A percentile compares a stretch with the other conserved stretches of the same genome.
These are phyloP conservation scores for Podabrus alpinus DNA, from an alignment of 2,888 invertebrate species.

Conservation along the genomic window DNA sequence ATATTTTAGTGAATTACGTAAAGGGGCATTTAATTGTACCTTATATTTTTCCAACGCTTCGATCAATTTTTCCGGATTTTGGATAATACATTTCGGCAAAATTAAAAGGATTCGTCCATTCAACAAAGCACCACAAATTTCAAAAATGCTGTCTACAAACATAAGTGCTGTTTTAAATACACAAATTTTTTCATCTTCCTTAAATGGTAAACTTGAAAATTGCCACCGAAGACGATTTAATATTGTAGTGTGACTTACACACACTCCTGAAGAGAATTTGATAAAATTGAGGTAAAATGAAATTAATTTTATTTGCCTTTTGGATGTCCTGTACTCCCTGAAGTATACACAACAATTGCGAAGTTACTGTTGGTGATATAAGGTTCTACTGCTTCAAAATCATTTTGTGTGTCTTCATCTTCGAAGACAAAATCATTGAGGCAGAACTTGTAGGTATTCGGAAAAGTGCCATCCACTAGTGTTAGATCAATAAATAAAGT, in stretches of 20 bases:
- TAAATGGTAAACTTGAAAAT: conserved; percentile 74
- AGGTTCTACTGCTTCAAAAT: conserved; percentile 51
- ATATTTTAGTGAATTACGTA: background rate
- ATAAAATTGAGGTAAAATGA: too few relatives aligned
- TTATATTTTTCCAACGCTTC: background rate
- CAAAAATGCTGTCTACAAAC: conserved; percentile 82
- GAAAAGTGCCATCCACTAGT: conserved; percentile 31
- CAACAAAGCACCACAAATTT: conserved; percentile 80
- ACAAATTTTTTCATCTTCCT: conserved; percentile 64
- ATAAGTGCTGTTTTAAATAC: conserved; percentile 85
- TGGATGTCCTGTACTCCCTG: conserved; percentile 87
- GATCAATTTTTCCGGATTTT: conserved; percentile 70
- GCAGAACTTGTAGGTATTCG: conserved; percentile 44
- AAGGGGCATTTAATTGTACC: background rate
- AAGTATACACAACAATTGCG: conserved; percentile 81
- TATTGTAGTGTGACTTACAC: conserved; percentile 74
- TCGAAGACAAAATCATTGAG: conserved; percentile 57
- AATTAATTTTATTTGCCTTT: conserved; percentile 65
- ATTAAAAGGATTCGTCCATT: conserved; percentile 69
- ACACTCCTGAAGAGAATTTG: conserved; percentile 67
- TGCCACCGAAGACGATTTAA: conserved; percentile 83
- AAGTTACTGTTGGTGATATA: conserved; percentile 57
- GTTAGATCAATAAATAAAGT: background rate
- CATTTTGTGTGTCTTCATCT: conserved; percentile 53
- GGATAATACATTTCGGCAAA: conserved; percentile 68